phyloP scores from a whole-genome alignment of 2,797 vertebrate species.

The Gorsachius magnificus region DNA sequence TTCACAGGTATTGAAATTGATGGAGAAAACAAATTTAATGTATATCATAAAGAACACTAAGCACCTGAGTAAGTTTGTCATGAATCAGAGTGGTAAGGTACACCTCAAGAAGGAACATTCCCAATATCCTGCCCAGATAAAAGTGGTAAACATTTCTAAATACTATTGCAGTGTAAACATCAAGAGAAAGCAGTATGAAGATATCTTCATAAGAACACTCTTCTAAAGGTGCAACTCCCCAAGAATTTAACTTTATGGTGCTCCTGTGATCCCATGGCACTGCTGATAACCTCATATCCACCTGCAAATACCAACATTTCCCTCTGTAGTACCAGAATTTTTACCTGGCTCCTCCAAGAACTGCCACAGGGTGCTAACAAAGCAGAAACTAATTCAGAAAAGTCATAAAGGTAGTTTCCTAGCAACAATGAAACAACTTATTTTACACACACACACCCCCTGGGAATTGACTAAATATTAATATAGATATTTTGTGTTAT shows the following conservation, averaged over 20 bases:
- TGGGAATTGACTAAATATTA: background rate
- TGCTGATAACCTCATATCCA: background rate
- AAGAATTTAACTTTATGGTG: background rate
- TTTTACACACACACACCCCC: background rate
- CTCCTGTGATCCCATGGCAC: background rate
- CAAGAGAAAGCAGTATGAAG: background rate
- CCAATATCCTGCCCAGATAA: background rate
- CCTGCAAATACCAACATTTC: background rate
- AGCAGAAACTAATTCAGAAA: background rate
- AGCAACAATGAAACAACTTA: background rate
- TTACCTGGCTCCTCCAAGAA: background rate
- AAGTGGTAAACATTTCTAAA: background rate
- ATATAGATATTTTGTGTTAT: background rate
- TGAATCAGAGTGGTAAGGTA: background rate
- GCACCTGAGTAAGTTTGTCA: background rate
- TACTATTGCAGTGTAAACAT: background rate
- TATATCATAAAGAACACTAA: background rate
- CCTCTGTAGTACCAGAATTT: background rate
- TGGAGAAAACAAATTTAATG: background rate
- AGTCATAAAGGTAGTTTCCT: background rate
- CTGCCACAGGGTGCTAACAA: background rate
- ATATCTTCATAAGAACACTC: background rate
- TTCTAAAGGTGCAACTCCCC: background rate
- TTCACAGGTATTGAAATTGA: background rate
- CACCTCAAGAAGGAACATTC: background rate